Evolutionary conservation across 1,140 invertebrate genomes (phyloP).

Genomic region (Zaprionus davidi): DNA sequence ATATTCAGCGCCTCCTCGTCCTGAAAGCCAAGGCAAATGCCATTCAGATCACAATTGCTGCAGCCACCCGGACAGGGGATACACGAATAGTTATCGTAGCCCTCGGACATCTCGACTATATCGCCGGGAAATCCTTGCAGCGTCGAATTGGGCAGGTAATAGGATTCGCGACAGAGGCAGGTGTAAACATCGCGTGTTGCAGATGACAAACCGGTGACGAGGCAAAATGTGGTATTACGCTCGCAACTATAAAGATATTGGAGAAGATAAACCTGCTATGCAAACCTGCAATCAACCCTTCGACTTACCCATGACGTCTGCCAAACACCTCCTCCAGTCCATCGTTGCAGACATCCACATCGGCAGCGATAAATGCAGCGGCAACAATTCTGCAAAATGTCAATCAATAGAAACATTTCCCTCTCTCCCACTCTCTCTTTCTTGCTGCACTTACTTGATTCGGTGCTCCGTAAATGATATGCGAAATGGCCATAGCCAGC

Average conservation of each 20-base stretch:
- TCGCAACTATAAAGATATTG: slow-evolving; percentile 67
- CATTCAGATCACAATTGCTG: slow-evolving; percentile 85
- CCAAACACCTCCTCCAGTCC: slow-evolving; percentile 83
- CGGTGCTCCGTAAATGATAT: slow-evolving; percentile 79
- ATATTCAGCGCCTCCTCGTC: slow-evolving; percentile 75
- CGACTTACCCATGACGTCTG: slow-evolving; percentile 73
- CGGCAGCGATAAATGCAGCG: slow-evolving; percentile 82
- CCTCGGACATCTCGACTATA: slow-evolving; percentile 83
- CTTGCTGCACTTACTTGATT: slow-evolving; percentile 66
- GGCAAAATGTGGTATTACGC: slow-evolving; percentile 83
- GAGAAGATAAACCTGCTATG: not conserved
- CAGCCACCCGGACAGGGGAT: slow-evolving; percentile 86
- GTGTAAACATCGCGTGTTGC: slow-evolving; percentile 82
- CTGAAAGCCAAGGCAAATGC: slow-evolving; percentile 85
- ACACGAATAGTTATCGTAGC: slow-evolving; percentile 85
- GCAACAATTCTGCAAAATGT: slow-evolving; percentile 74
- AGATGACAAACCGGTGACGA: slow-evolving; percentile 70
- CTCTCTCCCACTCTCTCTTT: not conserved
- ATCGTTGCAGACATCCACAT: slow-evolving; percentile 83
- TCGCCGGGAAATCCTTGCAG: slow-evolving; percentile 84
- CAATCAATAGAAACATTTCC: not conserved
- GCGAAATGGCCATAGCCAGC: slow-evolving; percentile 84
- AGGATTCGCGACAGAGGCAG: slow-evolving; percentile 85
- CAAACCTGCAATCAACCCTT: not conserved
- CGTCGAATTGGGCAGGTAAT: slow-evolving; percentile 84